These are phyloP conservation scores for Calameuta pallipes DNA, from an alignment of 2,888 invertebrate genomes.

Conservation along the genomic window DNA sequence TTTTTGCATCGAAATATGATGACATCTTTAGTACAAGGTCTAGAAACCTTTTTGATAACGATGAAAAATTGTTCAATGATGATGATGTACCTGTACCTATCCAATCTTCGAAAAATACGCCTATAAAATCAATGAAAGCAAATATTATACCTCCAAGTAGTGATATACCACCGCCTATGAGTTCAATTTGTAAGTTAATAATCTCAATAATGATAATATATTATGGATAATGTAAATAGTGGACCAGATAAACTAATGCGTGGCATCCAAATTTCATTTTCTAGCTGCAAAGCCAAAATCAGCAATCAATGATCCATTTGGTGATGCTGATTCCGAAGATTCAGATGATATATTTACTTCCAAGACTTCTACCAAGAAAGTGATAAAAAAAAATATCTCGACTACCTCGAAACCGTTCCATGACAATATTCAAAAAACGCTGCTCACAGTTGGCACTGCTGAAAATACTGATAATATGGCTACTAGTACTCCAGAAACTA, in stretches of 20 bases:
- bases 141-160: slow-evolving; percentile 60
- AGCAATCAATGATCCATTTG: slow-evolving; percentile 62
- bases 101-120: slow-evolving; percentile 47
- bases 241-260: background rate
- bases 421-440: slow-evolving; percentile 28
- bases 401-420: background rate
- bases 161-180: slow-evolving; percentile 62
- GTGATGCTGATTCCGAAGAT: slow-evolving; percentile 59
- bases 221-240: background rate
- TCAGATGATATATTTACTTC: slow-evolving; percentile 60
- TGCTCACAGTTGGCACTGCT: slow-evolving; percentile 36
- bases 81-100: slow-evolving; percentile 32
- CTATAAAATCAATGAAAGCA: slow-evolving; percentile 44
- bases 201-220: background rate
- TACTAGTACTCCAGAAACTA: slow-evolving; percentile 52
- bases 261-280: slow-evolving; percentile 17
- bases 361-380: slow-evolving; percentile 43
- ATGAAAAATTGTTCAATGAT: slow-evolving; percentile 49
- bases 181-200: slow-evolving; percentile 47
- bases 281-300: slow-evolving; percentile 58
- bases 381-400: slow-evolving; percentile 18
- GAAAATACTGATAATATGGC: slow-evolving; percentile 35
- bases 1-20: slow-evolving; percentile 50
- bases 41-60: slow-evolving; percentile 45
- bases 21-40: slow-evolving; percentile 43